Percentiles rank a stretch among this genome's conserved stretches.
phyloP scores from a whole-genome alignment of 2,888 invertebrate genomes.

The Eupithecia pulchellata region DNA sequence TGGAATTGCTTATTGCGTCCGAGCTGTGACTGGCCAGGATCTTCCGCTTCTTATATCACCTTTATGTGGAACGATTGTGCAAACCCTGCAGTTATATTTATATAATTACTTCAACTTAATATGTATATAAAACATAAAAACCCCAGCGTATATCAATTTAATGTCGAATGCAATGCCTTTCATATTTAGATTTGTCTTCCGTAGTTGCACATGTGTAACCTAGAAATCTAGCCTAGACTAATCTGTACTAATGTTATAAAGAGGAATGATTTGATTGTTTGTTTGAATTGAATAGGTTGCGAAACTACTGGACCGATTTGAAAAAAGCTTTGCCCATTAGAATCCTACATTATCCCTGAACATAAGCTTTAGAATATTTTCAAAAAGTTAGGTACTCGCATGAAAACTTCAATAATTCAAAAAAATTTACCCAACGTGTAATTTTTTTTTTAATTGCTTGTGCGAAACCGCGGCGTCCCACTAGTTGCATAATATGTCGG shows the following conservation, averaged over 20 bases:
- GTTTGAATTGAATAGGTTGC: no score
- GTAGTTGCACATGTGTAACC: neutral
- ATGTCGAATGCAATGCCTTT: neutral
- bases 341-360: no score
- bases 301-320: no score
- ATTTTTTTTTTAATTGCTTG: no score
- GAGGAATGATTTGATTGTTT: no score
- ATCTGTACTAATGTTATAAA: no score
- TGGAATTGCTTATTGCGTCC: conserved; percentile 46
- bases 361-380: no score
- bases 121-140: neutral
- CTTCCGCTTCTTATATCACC: conserved; percentile 51
- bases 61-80: conserved; percentile 43
- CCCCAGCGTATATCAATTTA: neutral
- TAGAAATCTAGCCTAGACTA: neutral
- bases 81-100: conserved; percentile 8
- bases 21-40: conserved; percentile 57
- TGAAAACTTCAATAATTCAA: no score
- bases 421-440: no score
- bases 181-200: neutral
- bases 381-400: no score
- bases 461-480: no score
- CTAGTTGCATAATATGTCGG: conserved; percentile 1
- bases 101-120: conserved; percentile 19
- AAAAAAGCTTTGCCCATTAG: no score